phyloP scores from a whole-genome alignment of 92 coral and sea anemone genomes.

The Nematostella vectensis region DNA sequence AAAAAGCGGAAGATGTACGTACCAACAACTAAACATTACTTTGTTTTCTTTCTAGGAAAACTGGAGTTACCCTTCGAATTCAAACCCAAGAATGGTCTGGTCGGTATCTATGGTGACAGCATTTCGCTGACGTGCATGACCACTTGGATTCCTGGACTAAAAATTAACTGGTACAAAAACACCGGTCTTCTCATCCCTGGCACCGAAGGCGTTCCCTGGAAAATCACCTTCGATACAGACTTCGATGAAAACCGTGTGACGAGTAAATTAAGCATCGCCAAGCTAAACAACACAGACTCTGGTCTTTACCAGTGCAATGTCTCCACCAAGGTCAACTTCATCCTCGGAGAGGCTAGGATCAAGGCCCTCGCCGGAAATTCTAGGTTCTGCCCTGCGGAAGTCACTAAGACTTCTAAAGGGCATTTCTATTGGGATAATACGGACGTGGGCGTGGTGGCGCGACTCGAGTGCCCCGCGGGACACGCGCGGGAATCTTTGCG shows the following conservation, averaged over 20 bases:
- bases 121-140: conserved; percentile 42
- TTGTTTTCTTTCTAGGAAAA: not conserved
- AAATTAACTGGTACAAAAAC: conserved; percentile 62
- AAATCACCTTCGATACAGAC: conserved; percentile 19
- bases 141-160: conserved; percentile 54
- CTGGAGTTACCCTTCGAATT: conserved; percentile 37
- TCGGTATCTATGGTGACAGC: conserved; percentile 60
- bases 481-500: conserved; percentile 17
- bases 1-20: no score
- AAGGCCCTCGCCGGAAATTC: conserved; percentile 37
- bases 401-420: conserved; percentile 52
- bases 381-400: conserved; percentile 48
- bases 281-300: conserved; percentile 33
- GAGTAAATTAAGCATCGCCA: conserved; percentile 24
- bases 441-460: conserved; percentile 43
- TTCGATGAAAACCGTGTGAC: conserved; percentile 8
- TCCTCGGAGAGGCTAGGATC: conserved; percentile 31
- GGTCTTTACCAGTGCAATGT: conserved; percentile 56
- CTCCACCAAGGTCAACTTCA: conserved; percentile 37
- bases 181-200: conserved; percentile 16
- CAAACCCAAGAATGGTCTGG: conserved; percentile 42
- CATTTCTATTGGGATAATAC: conserved; percentile 72
- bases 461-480: conserved; percentile 65
- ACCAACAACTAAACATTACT: no score
- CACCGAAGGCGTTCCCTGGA: conserved; percentile 3